Conservation (phyloP, 2,888 invertebrate genomes). For the Pegoplata infirma region DNA sequence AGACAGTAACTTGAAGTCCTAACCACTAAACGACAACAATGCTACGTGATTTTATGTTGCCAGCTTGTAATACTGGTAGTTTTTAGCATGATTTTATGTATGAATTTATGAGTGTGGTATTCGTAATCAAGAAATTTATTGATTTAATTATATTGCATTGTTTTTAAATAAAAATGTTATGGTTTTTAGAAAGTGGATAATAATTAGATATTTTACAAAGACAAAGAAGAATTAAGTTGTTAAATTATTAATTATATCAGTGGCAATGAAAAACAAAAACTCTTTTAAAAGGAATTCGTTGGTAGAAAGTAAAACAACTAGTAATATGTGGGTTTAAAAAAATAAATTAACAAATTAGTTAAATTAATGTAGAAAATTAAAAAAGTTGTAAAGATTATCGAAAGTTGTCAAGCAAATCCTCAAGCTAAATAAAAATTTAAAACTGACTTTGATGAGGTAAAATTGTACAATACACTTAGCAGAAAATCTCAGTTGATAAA, state of each 20-base stretch:
- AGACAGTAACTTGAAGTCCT: conserved; percentile 21
- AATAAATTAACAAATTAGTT: not conserved
- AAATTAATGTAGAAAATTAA: not conserved
- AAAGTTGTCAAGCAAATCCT: conserved; percentile 26
- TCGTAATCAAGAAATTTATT: conserved; percentile 56
- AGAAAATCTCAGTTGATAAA: too few relatives aligned
- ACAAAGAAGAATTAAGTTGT: conserved; percentile 45
- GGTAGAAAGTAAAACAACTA: conserved; percentile 10
- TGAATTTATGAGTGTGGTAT: conserved; percentile 9
- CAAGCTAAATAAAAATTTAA: not conserved
- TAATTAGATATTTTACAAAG: conserved; percentile 20
- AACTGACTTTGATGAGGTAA: not conserved
- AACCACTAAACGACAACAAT: conserved; percentile 17
- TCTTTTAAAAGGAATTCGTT: not conserved
- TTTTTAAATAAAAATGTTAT: conserved; percentile 40
- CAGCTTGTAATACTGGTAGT: not conserved
- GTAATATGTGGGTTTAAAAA: not conserved
- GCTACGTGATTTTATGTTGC: conserved; percentile 57
- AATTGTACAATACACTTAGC: too few relatives aligned
- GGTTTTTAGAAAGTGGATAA: conserved; percentile 58
- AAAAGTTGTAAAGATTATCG: conserved; percentile 6
- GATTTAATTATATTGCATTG: conserved; percentile 51
- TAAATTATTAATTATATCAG: conserved; percentile 34
- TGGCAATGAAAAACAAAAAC: not conserved
- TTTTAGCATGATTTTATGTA: conserved; percentile 41